Percentiles rank a stretch among this genome's conserved stretches.
These are phyloP conservation scores for Scomberomorus guttatus DNA, from an alignment of 2,797 vertebrate species.

Conservation along the genomic window DNA sequence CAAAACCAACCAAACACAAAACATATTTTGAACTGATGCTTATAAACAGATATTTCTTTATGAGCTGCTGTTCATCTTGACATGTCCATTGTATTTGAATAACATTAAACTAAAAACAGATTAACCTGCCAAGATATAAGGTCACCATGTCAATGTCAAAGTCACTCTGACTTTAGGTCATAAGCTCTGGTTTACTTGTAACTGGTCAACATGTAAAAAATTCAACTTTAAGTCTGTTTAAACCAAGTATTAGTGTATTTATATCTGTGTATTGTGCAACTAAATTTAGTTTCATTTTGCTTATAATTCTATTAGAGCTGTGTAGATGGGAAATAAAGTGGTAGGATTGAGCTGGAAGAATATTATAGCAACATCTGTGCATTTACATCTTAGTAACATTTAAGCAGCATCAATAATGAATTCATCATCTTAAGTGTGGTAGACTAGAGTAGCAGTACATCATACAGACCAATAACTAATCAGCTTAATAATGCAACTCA, in stretches of 20 bases:
- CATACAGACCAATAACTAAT: constrained; percentile 16
- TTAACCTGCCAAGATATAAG: neutral
- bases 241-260: no score
- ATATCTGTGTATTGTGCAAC: no score
- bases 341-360: neutral
- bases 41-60: no score
- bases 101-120: neutral
- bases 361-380: neutral
- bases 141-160: neutral
- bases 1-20: no score
- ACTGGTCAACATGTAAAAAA: no score
- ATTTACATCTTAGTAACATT: constrained; percentile 6
- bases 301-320: no score
- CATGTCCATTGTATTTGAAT: no score
- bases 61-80: no score
- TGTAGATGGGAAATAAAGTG: neutral
- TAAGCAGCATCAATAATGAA: constrained; percentile 12
- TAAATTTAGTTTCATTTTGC: no score
- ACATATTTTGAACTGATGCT: no score
- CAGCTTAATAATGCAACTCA: neutral
- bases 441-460: constrained; percentile 4
- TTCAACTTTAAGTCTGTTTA: no score
- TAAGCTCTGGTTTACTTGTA: no score
- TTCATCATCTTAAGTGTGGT: neutral
- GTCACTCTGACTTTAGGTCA: neutral